These are phyloP conservation scores for Orchesella cincta DNA, from an alignment of 1,140 invertebrate species.

Conservation along the genomic window DNA sequence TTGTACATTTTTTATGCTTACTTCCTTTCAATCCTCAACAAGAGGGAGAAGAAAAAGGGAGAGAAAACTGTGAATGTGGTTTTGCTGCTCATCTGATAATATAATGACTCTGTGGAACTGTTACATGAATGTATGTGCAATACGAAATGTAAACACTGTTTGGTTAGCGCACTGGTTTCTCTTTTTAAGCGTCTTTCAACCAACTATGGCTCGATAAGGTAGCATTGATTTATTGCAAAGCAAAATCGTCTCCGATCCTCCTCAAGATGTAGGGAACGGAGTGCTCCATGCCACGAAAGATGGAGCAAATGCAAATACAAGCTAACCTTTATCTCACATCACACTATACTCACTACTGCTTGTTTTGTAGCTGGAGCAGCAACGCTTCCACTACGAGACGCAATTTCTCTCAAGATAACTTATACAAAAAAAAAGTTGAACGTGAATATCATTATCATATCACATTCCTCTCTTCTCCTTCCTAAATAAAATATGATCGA, in stretches of 20 bases:
- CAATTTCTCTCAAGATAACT: neutral
- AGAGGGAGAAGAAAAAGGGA: neutral
- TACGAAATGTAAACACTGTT: too few species aligned
- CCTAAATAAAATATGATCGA: too few species aligned
- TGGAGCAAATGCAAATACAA: too few species aligned
- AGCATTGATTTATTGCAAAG: constrained; percentile 44
- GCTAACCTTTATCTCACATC: too few species aligned
- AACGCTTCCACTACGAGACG: neutral
- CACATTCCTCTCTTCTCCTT: neutral
- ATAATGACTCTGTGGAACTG: neutral
- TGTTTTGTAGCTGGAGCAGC: too few species aligned
- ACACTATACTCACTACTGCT: too few species aligned
- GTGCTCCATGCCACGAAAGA: too few species aligned
- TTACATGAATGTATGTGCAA: too few species aligned
- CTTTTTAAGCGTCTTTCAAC: constrained; percentile 2
- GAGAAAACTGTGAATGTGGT: neutral
- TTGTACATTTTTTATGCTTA: neutral
- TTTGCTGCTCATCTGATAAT: neutral
- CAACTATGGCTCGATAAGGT: constrained; percentile 48
- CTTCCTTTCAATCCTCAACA: neutral
- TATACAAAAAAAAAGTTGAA: neutral
- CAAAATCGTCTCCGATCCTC: too few species aligned
- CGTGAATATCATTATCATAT: neutral
- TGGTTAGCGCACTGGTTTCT: too few species aligned
- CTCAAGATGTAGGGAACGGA: too few species aligned